A percentile compares a stretch with the other conserved stretches of the same genome.
Evolutionary conservation across 1,140 invertebrate genomes (phyloP).

Genomic region (Doryteuthis pealeii): DNA sequence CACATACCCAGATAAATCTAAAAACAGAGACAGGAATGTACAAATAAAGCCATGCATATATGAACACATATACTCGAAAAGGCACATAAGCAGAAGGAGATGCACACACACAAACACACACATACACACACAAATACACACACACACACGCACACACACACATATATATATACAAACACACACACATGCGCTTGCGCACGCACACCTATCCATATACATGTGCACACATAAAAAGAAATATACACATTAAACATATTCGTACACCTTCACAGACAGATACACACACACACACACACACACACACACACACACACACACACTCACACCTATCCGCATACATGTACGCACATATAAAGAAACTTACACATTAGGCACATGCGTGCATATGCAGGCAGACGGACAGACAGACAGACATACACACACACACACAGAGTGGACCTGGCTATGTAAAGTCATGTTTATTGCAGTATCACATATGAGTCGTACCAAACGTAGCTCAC

Average conservation of each 20-base stretch:
- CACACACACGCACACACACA: constrained; percentile 9
- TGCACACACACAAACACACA: too few species aligned
- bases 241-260: neutral
- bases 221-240: neutral
- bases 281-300: constrained; percentile 20
- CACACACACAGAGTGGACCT: too few species aligned
- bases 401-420: too few species aligned
- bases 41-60: neutral
- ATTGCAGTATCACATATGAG: too few species aligned
- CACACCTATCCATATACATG: neutral
- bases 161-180: too few species aligned
- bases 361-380: too few species aligned
- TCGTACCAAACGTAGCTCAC: too few species aligned
- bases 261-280: too few species aligned
- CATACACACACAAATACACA: too few species aligned
- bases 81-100: neutral
- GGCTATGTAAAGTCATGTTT: too few species aligned
- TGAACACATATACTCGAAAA: neutral
- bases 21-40: neutral
- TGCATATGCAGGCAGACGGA: constrained; percentile 16
- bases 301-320: constrained; percentile 20
- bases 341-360: constrained; percentile 16
- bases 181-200: neutral
- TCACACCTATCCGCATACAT: constrained; percentile 16
- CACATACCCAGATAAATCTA: constrained; percentile 21